phyloP scores from a whole-genome alignment of 2,797 vertebrate species.

The Anniella stebbinsi region DNA sequence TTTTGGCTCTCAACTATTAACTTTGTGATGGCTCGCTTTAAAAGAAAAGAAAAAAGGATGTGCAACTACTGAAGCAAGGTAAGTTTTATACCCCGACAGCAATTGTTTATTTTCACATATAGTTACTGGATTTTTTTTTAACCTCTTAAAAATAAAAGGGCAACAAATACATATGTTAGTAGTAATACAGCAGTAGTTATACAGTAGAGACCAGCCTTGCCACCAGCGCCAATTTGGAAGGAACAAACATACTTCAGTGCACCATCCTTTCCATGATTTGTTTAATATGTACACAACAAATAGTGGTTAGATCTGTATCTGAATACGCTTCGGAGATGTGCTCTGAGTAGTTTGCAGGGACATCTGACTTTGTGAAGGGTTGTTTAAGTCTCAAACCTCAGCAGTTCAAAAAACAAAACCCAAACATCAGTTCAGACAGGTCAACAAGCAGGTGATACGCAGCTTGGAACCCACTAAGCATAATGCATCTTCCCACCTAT shows the following conservation, averaged over 20 bases:
- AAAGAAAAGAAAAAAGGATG: neutral
- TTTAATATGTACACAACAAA: neutral
- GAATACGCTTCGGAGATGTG: neutral
- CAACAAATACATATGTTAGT: neutral
- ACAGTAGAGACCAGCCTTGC: neutral
- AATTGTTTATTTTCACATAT: constrained; percentile 12
- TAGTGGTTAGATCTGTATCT: neutral
- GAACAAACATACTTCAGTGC: neutral
- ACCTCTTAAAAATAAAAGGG: neutral
- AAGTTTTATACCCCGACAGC: neutral
- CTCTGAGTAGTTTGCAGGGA: neutral
- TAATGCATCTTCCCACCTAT: neutral
- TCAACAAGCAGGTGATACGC: neutral
- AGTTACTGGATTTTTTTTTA: neutral
- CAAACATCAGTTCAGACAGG: neutral
- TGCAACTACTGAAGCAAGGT: neutral
- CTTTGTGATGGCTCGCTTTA: neutral
- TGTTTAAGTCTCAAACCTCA: neutral
- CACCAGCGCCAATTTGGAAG: neutral
- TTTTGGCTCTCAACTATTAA: constrained; percentile 19
- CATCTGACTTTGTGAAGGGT: neutral
- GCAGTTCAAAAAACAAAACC: neutral
- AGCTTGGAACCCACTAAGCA: neutral
- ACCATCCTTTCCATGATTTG: neutral
- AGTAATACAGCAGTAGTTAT: neutral